Conservation (phyloP, 2,888 invertebrate genomes). For the Plagodis pulveraria region DNA sequence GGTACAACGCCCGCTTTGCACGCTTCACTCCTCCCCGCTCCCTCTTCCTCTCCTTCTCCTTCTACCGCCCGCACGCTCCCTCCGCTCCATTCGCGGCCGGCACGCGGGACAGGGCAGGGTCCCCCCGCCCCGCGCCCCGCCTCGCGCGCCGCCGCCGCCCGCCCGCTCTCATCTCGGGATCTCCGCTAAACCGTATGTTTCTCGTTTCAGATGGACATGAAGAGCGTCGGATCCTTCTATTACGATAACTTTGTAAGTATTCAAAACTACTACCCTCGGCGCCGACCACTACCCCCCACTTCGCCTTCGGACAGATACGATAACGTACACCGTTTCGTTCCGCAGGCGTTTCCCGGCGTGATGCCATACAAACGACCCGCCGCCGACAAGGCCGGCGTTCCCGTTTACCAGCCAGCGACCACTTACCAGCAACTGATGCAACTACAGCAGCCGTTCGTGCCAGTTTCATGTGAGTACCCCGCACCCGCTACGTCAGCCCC, state of each 20-base stretch:
- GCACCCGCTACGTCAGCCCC: slow-evolving; percentile 88
- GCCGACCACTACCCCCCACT: slow-evolving; percentile 6
- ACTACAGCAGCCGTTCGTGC: slow-evolving; percentile 97
- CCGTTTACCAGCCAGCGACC: slow-evolving; percentile 97
- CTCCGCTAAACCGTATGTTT: slow-evolving; percentile 76
- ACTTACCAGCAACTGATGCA: slow-evolving; percentile 98
- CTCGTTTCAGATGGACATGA: slow-evolving; percentile 97
- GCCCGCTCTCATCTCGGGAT: slow-evolving; percentile 46
- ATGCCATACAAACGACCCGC: slow-evolving; percentile 98
- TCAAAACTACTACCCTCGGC: slow-evolving; percentile 7
- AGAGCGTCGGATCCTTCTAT: slow-evolving; percentile 98
- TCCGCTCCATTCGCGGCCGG: slow-evolving; percentile 56
- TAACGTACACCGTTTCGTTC: slow-evolving; percentile 29
- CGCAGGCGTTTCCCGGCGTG: slow-evolving; percentile 97
- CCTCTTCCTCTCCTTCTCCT: slow-evolving; percentile 63
- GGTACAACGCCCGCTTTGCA: slow-evolving; percentile 93
- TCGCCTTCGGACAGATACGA: slow-evolving; percentile 11
- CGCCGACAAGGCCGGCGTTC: slow-evolving; percentile 98
- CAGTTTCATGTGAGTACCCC: slow-evolving; percentile 99
- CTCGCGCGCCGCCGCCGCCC: slow-evolving; percentile 55
- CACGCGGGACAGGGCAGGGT: slow-evolving; percentile 59
- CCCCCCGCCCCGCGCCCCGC: slow-evolving; percentile 56
- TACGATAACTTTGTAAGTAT: slow-evolving; percentile 98
- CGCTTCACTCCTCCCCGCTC: slow-evolving; percentile 79
- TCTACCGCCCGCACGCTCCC: slow-evolving; percentile 65